Percentiles rank a stretch among this genome's conserved stretches.
Evolutionary conservation across 1,140 invertebrate genomes (phyloP).

Genomic region (Eupristina koningsbergeri): DNA sequence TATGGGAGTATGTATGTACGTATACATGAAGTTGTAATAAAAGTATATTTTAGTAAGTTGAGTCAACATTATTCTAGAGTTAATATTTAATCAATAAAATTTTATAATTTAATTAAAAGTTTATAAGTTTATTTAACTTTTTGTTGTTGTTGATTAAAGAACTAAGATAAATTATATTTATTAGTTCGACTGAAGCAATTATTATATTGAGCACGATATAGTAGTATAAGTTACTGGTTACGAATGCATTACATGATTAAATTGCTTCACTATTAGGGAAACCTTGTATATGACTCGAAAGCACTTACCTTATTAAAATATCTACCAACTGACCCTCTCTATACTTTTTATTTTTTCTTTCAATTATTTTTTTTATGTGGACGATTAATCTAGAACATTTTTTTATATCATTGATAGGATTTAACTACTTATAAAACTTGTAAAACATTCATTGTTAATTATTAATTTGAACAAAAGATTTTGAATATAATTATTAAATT

Average conservation of each 20-base stretch:
- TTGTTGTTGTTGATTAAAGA: slow-evolving; percentile 44
- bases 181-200: slow-evolving; percentile 69
- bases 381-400: not conserved
- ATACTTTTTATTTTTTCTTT: not conserved
- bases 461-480: no score
- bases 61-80: no score
- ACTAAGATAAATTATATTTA: slow-evolving; percentile 67
- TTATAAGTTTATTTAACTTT: no score
- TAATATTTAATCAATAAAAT: no score
- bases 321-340: slow-evolving; percentile 61
- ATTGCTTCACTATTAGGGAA: slow-evolving; percentile 64
- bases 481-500: no score
- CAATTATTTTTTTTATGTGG: not conserved
- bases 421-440: no score
- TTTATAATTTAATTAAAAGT: no score
- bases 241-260: slow-evolving; percentile 75
- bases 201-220: slow-evolving; percentile 69
- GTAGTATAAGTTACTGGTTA: slow-evolving; percentile 63
- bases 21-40: no score
- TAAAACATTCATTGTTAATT: no score
- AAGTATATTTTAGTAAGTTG: no score
- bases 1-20: no score
- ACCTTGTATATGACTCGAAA: slow-evolving; percentile 63
- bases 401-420: no score
- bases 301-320: slow-evolving; percentile 75